Base-by-base conservation (phyloP, 2,797 vertebrate genomes). In the Mycteria americana region DNA sequence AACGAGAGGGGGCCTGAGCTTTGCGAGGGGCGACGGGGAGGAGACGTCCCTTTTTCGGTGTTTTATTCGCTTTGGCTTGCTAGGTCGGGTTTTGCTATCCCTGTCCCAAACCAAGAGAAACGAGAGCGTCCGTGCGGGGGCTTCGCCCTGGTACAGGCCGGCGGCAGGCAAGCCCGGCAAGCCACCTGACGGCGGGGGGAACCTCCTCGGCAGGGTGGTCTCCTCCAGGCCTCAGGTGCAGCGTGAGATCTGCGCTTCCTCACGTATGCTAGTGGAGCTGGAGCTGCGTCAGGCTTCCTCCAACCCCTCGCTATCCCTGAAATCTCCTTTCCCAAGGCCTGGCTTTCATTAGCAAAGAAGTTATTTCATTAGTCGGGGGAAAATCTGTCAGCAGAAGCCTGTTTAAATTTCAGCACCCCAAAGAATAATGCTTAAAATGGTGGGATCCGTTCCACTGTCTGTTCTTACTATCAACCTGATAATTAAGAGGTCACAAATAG, bases 321-420 rank as follows among this genome's bases (percentile, higher is more conserved):
- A 68, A 72, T 51, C 76, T 89, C 69, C 73, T 90, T 78, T 84
- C 46, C 31, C 35, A 30, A 88, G 67, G 95, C 70, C 95, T 96
- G 96, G 89, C 69, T 97, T 92, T 94, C 93, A 90, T 96, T 96
- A 96, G 59, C 67, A 51, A 88, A 93, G 73, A 65, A 93, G 85
- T 92, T 90, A 90, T 93, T 96, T 93, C 79, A 92, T 94, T 95
- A 93, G 85, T 68, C 0, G 24, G 57, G 54, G 75, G 50, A 21
- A 43, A 93, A 92, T 90, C 94, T 95, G 95, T 95, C 95, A 95
- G 88, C 92, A 95, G 94, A 92, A 93, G 92, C 39, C 63, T 94
- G 88, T 95, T 94, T 79, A 80, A 95, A 95, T 96, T 97, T 96
- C 95, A 96, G 94, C 94, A 84, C 89, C 93, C 95, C 88, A 85